phyloP scores from a whole-genome alignment of 35 echinoderm and acorn worm species.

The Apostichopus californicus region DNA sequence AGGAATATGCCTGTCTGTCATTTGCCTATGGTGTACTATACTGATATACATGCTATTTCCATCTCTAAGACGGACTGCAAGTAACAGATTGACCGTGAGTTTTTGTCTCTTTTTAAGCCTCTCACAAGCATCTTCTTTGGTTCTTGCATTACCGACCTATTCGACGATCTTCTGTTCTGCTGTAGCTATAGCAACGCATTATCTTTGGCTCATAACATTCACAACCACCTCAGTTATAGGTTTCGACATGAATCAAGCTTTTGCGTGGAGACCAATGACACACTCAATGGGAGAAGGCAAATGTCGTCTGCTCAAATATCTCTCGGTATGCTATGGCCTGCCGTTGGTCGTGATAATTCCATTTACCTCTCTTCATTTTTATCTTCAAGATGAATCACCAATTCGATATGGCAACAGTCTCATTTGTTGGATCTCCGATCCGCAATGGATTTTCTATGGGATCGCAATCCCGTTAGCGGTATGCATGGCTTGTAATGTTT shows the following conservation, averaged over 20 bases:
- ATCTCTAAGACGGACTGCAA: neutral
- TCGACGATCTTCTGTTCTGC: neutral
- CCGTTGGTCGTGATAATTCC: constrained; percentile 2
- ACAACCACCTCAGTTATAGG: neutral
- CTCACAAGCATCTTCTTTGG: neutral
- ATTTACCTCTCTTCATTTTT: constrained; percentile 2
- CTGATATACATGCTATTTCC: neutral
- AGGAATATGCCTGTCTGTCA: constrained; percentile 3
- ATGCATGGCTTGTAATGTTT: neutral
- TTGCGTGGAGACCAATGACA: constrained; percentile 19
- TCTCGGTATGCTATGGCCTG: neutral
- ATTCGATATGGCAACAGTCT: neutral
- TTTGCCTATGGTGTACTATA: constrained; percentile 15
- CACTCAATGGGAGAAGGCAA: neutral
- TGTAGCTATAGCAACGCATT: constrained; percentile 2
- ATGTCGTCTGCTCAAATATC: neutral
- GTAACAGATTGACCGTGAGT: constrained; percentile 1
- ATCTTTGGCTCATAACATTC: constrained; percentile 13
- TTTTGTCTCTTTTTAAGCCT: constrained; percentile 11
- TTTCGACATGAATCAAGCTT: constrained; percentile 23
- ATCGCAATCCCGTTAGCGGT: constrained; percentile 5
- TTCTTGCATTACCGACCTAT: constrained; percentile 18
- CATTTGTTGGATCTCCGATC: constrained; percentile 21
- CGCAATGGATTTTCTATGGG: neutral
- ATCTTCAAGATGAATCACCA: neutral